Conservation (phyloP, 2,113 vertebrate genomes). For the Pelecanoides urinatrix region DNA sequence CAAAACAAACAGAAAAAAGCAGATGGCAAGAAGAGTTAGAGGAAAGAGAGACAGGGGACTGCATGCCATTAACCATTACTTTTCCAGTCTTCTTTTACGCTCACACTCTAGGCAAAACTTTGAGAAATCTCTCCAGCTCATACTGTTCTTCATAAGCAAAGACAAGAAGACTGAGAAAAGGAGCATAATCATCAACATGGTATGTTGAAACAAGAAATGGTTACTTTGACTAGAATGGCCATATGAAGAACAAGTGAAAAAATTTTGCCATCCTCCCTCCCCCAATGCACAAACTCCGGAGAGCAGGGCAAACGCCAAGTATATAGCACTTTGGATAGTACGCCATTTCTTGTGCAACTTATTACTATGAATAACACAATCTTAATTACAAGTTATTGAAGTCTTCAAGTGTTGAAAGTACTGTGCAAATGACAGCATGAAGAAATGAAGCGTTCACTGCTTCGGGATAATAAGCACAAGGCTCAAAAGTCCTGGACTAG, state of each 20-base stretch:
- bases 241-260: not conserved
- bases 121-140: conserved; percentile 78
- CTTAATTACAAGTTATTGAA: not conserved
- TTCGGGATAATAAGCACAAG: fast-evolving
- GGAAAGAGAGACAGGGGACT: conserved; percentile 61
- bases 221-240: not conserved
- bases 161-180: conserved; percentile 85
- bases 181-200: conserved; percentile 75
- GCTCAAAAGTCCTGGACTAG: not conserved
- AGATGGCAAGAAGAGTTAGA: conserved; percentile 65
- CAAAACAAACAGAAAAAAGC: conserved; percentile 67
- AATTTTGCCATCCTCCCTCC: not conserved
- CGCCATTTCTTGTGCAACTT: conserved; percentile 61
- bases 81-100: conserved; percentile 83
- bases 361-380: not conserved
- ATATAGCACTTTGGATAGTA: not conserved
- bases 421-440: not conserved
- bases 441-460: not conserved
- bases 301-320: not conserved
- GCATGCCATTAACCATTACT: conserved; percentile 88
- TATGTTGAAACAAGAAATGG: conserved; percentile 66
- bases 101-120: conserved; percentile 73
- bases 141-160: conserved; percentile 72
- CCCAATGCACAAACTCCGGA: not conserved
- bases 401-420: conserved; percentile 52